Base-by-base conservation (phyloP, 2,797 vertebrate species). In the Chlorospingus semifuscus region DNA sequence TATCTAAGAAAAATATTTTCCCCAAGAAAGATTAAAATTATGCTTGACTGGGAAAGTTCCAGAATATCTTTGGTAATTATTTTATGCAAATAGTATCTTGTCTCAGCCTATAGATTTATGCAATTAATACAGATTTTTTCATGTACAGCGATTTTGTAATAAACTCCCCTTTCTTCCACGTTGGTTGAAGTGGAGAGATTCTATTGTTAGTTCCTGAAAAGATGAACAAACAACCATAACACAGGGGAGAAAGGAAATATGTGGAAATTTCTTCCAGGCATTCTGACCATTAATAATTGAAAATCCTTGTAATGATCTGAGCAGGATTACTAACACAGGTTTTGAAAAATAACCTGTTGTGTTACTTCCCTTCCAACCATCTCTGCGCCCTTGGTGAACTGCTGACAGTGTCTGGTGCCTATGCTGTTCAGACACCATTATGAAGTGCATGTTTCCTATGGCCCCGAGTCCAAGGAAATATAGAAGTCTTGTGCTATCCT, bases 341-440 rank as follows among this genome's bases (percentile, higher is more conserved):
- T 94, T 90, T 96, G 75, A 91, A 93, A 95, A 96, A 94, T 37
- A 81, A 70, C 41, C 21, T 59, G 37, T 46, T 83, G 23, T 66
- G 47, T 47, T 91, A 66, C 24, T 87, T 94, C 15, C 56, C 44
- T 4, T 5, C 69, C 76, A 76, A 87, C 39, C 16, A 41, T 61
- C 24, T 76, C 77, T 78, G 60, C 17, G 41, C 11, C n/a, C 50
- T 39, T 36, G 12, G 22, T 66, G 66, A 68, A 37, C 2, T 7
- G 24, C 57, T 93, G 81, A 61, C 10, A 17, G 17, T 8, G 61
- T 46, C 82, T 71, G 34, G 8, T 27, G 22, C 44, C 37, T 63
- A 1, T 9, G 37, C 39, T 63, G 32, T 74, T 89, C 78, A 55
- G 27, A 42, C 2, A 4, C 60, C 2, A 0, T 53, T 42, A 27